Conservation (phyloP, 2,888 invertebrate species). For the Rotaria socialis region DNA sequence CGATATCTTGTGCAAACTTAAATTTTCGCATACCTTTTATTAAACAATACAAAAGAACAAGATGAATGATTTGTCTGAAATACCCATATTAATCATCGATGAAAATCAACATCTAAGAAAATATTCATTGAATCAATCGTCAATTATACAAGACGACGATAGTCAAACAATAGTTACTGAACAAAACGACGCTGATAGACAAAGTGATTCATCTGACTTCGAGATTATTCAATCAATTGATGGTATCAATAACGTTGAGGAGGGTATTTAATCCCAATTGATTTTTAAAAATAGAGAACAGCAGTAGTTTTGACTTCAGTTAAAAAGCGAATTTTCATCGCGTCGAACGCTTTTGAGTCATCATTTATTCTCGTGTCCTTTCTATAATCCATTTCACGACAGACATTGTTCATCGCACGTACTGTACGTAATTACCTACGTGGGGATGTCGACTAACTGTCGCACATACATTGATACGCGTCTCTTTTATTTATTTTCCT, state of each 20-base stretch:
- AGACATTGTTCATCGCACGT: conserved; percentile 32
- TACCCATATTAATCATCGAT: not conserved
- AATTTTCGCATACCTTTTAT: not conserved
- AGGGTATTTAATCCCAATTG: not conserved
- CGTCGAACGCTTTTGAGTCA: not conserved
- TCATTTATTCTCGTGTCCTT: conserved; percentile 10
- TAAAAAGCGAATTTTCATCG: not conserved
- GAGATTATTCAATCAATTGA: not conserved
- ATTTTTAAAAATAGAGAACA: not conserved
- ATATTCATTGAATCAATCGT: not conserved
- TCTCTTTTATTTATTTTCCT: not conserved
- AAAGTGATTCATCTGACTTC: not conserved
- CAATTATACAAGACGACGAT: not conserved
- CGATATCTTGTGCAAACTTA: not conserved
- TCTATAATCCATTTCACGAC: not conserved
- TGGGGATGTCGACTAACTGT: not conserved
- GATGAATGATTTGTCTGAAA: not conserved
- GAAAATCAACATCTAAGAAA: not conserved
- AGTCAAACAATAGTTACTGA: not conserved
- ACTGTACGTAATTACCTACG: conserved; percentile 2
- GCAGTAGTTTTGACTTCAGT: not conserved
- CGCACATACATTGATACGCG: not conserved
- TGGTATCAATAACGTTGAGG: not conserved
- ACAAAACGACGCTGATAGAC: not conserved
- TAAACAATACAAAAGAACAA: not conserved